Conservation (phyloP, 2,888 invertebrate species). For the Zaprionus obscuricornis region DNA sequence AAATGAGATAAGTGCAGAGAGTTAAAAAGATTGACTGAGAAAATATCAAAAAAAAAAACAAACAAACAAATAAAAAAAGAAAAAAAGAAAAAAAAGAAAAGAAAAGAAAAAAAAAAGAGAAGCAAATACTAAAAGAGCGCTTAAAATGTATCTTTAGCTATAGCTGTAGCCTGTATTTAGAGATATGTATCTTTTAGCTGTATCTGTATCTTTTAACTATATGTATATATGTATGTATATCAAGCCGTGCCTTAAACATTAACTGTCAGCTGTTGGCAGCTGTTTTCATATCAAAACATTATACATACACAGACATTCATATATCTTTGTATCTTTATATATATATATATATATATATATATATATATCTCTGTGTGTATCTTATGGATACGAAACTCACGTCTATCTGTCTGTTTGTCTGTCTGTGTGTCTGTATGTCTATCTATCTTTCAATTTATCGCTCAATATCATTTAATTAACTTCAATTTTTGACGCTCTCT, state of each 20-base stretch:
- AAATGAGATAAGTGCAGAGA: constrained; percentile 35
- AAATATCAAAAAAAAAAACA: not conserved
- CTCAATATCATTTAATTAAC: constrained; percentile 63
- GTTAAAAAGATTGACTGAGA: not conserved
- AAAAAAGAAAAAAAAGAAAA: not conserved
- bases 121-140: not conserved
- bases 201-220: not conserved
- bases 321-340: constrained; percentile 9
- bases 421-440: not conserved
- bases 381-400: too few relatives aligned
- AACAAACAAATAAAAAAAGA: constrained; percentile 1
- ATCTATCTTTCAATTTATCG: constrained; percentile 34
- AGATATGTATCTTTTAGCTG: not conserved
- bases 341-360: not conserved
- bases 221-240: not conserved
- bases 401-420: too few relatives aligned
- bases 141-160: not conserved
- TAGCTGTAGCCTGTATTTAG: not conserved
- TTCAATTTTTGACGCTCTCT: constrained; percentile 64
- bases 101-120: not conserved
- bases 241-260: constrained; percentile 7
- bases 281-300: constrained; percentile 15
- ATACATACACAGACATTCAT: too few relatives aligned
- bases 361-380: constrained; percentile 12
- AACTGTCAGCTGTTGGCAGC: constrained; percentile 32